Conservation (phyloP, 2,888 invertebrate genomes). For the Serripes groenlandicus region DNA sequence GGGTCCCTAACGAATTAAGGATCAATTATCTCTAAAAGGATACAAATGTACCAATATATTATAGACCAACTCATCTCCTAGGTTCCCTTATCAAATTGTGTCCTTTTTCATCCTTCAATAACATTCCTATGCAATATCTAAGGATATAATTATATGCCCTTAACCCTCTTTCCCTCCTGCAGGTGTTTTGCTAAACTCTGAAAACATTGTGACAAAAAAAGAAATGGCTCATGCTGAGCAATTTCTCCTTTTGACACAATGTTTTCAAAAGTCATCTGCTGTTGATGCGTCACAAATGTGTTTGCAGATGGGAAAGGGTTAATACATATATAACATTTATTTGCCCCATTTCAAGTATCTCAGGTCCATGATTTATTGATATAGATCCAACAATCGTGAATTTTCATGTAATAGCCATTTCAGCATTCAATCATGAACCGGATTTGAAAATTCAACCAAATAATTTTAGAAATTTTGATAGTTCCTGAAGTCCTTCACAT, state of each 20-base stretch:
- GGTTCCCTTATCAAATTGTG: neutral
- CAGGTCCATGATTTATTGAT: too few relatives aligned
- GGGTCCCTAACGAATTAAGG: too few relatives aligned
- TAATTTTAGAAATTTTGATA: too few relatives aligned
- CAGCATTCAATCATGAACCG: too few relatives aligned
- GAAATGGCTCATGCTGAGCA: neutral
- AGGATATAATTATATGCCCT: neutral
- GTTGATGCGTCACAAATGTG: too few relatives aligned
- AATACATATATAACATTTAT: too few relatives aligned
- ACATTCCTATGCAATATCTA: neutral
- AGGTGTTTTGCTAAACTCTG: neutral
- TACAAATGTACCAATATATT: neutral
- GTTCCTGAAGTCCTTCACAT: too few relatives aligned
- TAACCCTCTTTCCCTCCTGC: neutral
- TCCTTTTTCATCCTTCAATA: neutral
- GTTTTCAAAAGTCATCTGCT: neutral
- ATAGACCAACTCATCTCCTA: neutral
- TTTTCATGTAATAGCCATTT: too few relatives aligned
- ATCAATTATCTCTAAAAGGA: conserved; percentile 5
- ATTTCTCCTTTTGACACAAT: neutral
- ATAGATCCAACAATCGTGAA: too few relatives aligned
- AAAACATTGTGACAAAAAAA: neutral
- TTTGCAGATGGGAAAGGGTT: too few relatives aligned
- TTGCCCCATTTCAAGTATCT: too few relatives aligned
- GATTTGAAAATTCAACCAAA: too few relatives aligned